These are phyloP conservation scores for Melanostigma gelatinosum DNA, from an alignment of 2,113 vertebrate genomes.

Conservation along the genomic window DNA sequence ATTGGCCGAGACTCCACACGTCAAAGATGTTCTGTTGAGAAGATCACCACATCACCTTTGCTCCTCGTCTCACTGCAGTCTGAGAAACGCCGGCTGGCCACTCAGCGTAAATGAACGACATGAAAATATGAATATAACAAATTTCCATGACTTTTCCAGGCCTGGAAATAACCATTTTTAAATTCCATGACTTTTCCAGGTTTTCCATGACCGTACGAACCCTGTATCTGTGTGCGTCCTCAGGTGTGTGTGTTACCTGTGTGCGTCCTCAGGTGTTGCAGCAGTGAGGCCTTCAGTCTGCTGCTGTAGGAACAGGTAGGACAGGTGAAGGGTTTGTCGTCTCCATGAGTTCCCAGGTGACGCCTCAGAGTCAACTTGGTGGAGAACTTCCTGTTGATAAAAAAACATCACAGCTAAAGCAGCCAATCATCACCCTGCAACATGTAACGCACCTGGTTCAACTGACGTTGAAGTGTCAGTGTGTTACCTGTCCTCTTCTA, in stretches of 20 bases:
- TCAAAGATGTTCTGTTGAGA: too few species aligned
- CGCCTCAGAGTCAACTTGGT: slow-evolving; percentile 78
- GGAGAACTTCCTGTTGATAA: slow-evolving; percentile 79
- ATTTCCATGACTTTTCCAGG: too few species aligned
- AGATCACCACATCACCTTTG: too few species aligned
- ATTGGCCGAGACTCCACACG: too few species aligned
- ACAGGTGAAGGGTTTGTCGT: slow-evolving; percentile 77
- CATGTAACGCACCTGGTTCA: not conserved
- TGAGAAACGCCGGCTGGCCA: too few species aligned
- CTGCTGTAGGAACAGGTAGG: slow-evolving; percentile 71
- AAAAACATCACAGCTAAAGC: not conserved
- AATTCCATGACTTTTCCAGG: too few species aligned
- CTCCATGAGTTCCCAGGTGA: slow-evolving; percentile 74
- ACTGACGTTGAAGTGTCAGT: too few species aligned
- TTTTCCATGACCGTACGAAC: too few species aligned
- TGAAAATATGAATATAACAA: too few species aligned
- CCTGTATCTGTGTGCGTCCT: not conserved
- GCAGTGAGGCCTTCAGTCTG: slow-evolving; percentile 79
- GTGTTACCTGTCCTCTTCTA: not conserved
- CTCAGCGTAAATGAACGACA: too few species aligned
- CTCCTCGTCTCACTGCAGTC: too few species aligned
- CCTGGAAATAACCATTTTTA: too few species aligned
- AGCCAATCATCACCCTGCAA: not conserved
- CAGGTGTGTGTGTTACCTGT: slow-evolving; percentile 55
- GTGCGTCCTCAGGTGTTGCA: slow-evolving; percentile 75